These are phyloP conservation scores for Mixornis gularis DNA, from an alignment of 2,113 vertebrate species.

Conservation along the genomic window DNA sequence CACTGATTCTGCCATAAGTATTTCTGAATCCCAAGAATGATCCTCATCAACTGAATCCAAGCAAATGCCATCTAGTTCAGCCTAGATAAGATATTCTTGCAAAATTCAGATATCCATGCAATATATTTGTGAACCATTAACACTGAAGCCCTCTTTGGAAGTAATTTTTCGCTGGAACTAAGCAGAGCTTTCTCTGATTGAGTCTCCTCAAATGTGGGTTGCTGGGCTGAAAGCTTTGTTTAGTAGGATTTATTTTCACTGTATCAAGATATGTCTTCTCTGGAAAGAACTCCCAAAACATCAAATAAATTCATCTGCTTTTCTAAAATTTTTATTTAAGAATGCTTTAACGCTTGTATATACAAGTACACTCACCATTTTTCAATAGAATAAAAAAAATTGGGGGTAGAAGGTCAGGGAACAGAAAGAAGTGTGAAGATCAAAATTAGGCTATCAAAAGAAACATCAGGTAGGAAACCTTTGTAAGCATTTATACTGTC, in stretches of 20 bases:
- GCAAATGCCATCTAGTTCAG: not conserved
- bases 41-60: not conserved
- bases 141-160: not conserved
- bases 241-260: not conserved
- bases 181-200: not conserved
- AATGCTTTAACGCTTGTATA: not conserved
- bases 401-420: rapidly evolving
- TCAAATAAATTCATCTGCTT: not conserved
- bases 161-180: not conserved
- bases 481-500: not conserved
- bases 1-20: not conserved
- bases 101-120: not conserved
- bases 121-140: not conserved
- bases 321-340: not conserved
- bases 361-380: not conserved
- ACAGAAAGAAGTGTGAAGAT: not conserved
- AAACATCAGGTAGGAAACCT: not conserved
- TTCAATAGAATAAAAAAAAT: not conserved
- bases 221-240: not conserved
- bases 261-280: not conserved
- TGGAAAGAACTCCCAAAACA: not conserved
- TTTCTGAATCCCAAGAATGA: not conserved
- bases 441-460: not conserved
- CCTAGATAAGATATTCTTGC: not conserved
- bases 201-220: not conserved